Evolutionary conservation across 2,888 invertebrate species (phyloP).

Genomic region (Smittia aterrima): DNA sequence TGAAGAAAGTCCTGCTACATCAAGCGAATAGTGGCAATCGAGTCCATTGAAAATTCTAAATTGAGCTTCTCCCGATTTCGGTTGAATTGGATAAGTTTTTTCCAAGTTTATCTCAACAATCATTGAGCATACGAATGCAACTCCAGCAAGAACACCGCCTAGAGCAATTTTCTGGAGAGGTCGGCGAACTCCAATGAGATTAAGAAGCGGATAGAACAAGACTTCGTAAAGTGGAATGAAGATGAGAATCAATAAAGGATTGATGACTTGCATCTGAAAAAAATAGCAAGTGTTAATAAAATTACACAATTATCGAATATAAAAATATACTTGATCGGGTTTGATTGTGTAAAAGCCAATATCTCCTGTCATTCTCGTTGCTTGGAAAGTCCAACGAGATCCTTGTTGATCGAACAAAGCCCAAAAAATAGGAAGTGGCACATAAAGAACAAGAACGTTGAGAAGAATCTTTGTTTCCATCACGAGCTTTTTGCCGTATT

Average conservation of each 20-base stretch:
- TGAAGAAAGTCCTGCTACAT: neutral
- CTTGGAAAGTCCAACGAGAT: constrained; percentile 91
- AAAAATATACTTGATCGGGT: constrained; percentile 95
- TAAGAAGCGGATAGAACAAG: constrained; percentile 74
- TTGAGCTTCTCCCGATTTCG: constrained; percentile 62
- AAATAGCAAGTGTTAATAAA: neutral
- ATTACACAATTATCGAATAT: constrained; percentile 77
- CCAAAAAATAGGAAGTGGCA: constrained; percentile 92
- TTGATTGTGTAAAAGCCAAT: constrained; percentile 71
- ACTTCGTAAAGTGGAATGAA: constrained; percentile 84
- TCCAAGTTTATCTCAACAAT: constrained; percentile 75
- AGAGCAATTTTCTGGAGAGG: constrained; percentile 84
- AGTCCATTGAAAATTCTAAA: constrained; percentile 69
- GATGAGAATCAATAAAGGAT: constrained; percentile 78
- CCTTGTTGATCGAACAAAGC: constrained; percentile 92
- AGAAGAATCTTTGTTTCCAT: constrained; percentile 76
- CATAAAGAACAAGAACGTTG: constrained; percentile 72
- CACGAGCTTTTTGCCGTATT: constrained; percentile 68
- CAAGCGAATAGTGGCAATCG: constrained; percentile 51
- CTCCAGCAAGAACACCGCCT: constrained; percentile 82
- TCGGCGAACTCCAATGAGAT: constrained; percentile 64
- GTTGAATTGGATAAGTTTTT: constrained; percentile 68
- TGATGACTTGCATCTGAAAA: constrained; percentile 86
- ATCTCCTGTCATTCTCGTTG: constrained; percentile 80
- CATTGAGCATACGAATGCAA: constrained; percentile 85